Evolutionary conservation across 64 coral and sea anemone genomes (phyloP).

Genomic region (Montipora foliosa): DNA sequence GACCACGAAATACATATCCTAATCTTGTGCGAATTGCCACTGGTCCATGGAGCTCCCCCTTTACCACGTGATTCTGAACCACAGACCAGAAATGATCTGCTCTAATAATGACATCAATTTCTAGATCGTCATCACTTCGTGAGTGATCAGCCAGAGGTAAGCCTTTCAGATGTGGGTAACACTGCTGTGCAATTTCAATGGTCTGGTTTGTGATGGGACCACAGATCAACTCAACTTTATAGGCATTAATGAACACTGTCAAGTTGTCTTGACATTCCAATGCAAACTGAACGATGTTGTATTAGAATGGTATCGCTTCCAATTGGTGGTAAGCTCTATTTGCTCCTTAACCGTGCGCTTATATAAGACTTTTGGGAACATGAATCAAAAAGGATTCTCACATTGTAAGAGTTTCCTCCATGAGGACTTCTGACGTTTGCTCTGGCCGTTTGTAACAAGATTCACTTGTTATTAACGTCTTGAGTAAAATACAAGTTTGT

Average conservation of each 20-base stretch:
- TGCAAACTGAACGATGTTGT: too few relatives aligned
- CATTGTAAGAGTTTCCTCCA: too few relatives aligned
- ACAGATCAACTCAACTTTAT: constrained; percentile 69
- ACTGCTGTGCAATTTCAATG: constrained; percentile 52
- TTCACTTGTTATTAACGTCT: too few relatives aligned
- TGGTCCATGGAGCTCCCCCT: constrained; percentile 47
- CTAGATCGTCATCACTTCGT: constrained; percentile 38
- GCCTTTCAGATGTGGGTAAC: constrained; percentile 59
- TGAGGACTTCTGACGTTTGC: too few relatives aligned
- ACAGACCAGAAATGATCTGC: constrained; percentile 82
- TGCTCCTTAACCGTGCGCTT: too few relatives aligned
- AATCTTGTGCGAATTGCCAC: constrained; percentile 57
- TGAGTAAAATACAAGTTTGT: too few relatives aligned
- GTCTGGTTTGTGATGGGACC: constrained; percentile 58
- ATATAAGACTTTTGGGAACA: too few relatives aligned
- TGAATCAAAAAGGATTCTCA: too few relatives aligned
- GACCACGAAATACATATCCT: constrained; percentile 57
- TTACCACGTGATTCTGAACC: constrained; percentile 68
- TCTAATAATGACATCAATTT: constrained; percentile 71
- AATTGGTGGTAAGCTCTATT: too few relatives aligned
- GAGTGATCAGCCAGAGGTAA: constrained; percentile 56
- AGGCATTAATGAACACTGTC: constrained; percentile 55
- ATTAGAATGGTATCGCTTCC: too few relatives aligned
- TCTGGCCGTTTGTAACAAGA: too few relatives aligned
- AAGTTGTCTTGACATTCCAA: background rate